These are phyloP conservation scores for Oppia nitens DNA, from an alignment of 1,140 invertebrate species.

Conservation along the genomic window DNA sequence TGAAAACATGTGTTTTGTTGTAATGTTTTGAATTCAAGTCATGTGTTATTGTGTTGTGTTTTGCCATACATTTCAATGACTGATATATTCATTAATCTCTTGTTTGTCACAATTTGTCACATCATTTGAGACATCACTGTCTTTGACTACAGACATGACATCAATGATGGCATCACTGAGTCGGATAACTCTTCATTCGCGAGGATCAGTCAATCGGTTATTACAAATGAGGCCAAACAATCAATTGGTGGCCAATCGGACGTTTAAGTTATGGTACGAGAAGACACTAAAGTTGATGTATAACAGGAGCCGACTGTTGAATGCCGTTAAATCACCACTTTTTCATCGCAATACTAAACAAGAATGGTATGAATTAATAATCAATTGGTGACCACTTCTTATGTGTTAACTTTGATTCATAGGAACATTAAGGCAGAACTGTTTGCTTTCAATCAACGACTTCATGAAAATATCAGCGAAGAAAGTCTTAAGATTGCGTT, in stretches of 20 bases:
- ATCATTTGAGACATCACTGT: too few relatives aligned
- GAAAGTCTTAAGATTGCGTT: slow-evolving; percentile 53
- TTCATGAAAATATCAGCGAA: slow-evolving; percentile 63
- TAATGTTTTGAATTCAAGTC: too few relatives aligned
- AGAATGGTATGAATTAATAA: neutral
- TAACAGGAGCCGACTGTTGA: slow-evolving; percentile 1
- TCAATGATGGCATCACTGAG: too few relatives aligned
- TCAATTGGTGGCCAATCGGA: neutral
- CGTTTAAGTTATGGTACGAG: slow-evolving; percentile 8
- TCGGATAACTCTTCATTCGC: too few relatives aligned
- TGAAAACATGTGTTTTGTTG: too few relatives aligned
- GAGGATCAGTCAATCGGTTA: too few relatives aligned
- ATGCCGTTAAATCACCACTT: neutral
- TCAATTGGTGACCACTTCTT: neutral
- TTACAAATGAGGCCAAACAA: too few relatives aligned
- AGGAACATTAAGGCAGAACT: slow-evolving; percentile 72
- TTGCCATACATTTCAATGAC: too few relatives aligned
- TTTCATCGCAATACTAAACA: neutral
- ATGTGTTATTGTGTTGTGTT: too few relatives aligned
- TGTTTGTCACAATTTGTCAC: too few relatives aligned
- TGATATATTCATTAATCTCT: too few relatives aligned
- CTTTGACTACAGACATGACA: too few relatives aligned
- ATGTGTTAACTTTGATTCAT: slow-evolving; percentile 14
- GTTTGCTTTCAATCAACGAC: slow-evolving; percentile 63
- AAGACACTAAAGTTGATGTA: slow-evolving; percentile 9